A percentile compares a stretch with the other conserved stretches of the same genome.
These are phyloP conservation scores for Tinea pellionella DNA, from an alignment of 2,888 invertebrate genomes.

Conservation along the genomic window DNA sequence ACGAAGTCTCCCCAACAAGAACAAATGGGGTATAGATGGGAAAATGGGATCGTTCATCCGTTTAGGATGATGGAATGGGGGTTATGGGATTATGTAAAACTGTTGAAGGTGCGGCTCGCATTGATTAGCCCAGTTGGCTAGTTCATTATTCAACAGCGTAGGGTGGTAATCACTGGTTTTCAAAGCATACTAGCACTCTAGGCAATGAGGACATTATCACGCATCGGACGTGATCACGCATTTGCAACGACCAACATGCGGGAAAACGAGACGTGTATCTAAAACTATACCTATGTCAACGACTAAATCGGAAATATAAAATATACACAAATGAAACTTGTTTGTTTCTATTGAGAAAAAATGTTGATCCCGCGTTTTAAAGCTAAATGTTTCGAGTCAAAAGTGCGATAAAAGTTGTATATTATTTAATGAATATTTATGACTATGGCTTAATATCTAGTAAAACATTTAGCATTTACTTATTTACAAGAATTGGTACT, in stretches of 20 bases:
- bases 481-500: not conserved
- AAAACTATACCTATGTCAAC: not conserved
- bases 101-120: conserved; percentile 21
- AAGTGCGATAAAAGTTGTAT: not conserved
- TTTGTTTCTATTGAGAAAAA: not conserved
- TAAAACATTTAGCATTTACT: too few relatives aligned
- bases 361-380: not conserved
- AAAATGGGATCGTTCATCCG: not conserved
- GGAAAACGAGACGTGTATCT: not conserved
- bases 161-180: conserved; percentile 44
- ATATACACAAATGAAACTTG: not conserved
- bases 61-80: conserved; percentile 3
- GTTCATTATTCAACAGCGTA: conserved; percentile 43
- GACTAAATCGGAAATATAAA: not conserved
- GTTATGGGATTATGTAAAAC: conserved; percentile 3
- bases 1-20: not conserved
- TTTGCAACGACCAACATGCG: not conserved
- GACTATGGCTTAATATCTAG: not conserved
- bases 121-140: conserved; percentile 48
- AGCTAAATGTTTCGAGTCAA: not conserved
- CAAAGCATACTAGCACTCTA: conserved; percentile 25
- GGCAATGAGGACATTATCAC: conserved; percentile 1
- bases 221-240: conserved; percentile 2
- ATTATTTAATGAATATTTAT: not conserved
- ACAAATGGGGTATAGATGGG: not conserved